Conservation (phyloP, 2,888 invertebrate species). For the Mesochorus sp. region DNA sequence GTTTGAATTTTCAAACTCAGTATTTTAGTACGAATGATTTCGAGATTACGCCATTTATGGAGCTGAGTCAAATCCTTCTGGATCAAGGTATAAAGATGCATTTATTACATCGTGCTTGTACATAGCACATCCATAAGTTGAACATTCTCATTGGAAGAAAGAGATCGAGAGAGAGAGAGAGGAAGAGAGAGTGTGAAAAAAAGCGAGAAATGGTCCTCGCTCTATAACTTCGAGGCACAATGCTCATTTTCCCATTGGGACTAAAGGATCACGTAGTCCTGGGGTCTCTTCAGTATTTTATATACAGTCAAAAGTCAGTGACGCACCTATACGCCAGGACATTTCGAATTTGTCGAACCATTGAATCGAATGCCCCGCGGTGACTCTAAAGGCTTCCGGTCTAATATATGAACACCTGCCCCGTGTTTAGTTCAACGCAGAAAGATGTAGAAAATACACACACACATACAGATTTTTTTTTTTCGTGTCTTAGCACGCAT, state of each 20-base stretch:
- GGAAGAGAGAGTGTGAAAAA: too few relatives aligned
- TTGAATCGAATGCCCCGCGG: slow-evolving; percentile 75
- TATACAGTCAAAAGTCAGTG: slow-evolving; percentile 81
- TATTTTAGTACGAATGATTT: background rate
- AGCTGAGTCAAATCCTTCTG: background rate
- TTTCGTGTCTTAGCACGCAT: too few relatives aligned
- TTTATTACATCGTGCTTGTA: slow-evolving; percentile 9
- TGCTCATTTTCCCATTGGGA: slow-evolving; percentile 69
- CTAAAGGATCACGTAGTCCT: slow-evolving; percentile 59
- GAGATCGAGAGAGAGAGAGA: slow-evolving; percentile 16
- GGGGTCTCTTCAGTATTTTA: slow-evolving; percentile 66
- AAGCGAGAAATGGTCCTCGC: background rate
- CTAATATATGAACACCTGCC: slow-evolving; percentile 79
- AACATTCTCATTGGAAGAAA: slow-evolving; percentile 32
- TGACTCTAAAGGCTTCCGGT: slow-evolving; percentile 80
- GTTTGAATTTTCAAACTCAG: background rate
- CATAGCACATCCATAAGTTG: background rate
- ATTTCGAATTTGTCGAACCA: slow-evolving; percentile 81
- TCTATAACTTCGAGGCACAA: slow-evolving; percentile 51
- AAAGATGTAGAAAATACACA: background rate
- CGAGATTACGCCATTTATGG: background rate
- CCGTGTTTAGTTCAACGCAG: slow-evolving; percentile 55
- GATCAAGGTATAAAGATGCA: slow-evolving; percentile 22
- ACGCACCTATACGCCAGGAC: slow-evolving; percentile 10
- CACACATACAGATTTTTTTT: too few relatives aligned